Conservation (phyloP, 92 coral and sea anemone genomes). For the Bergia puertoricense region DNA sequence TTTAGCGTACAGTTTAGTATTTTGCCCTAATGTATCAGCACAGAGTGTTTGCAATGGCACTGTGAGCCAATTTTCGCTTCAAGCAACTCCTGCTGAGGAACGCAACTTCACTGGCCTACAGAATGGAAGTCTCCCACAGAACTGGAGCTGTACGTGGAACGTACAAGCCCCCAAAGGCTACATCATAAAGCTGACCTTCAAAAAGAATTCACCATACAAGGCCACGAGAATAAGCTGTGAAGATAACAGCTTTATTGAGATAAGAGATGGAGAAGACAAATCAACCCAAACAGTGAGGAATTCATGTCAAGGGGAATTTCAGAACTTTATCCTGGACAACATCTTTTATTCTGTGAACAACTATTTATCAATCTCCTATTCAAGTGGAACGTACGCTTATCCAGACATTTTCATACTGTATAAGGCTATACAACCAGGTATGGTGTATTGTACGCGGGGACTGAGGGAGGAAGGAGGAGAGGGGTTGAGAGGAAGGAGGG, state of each 20-base stretch:
- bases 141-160: constrained; percentile 27
- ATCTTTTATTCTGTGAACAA: constrained; percentile 14
- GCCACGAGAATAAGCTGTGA: not conserved
- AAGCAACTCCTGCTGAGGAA: constrained; percentile 7
- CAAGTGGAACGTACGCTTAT: constrained; percentile 29
- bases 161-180: constrained; percentile 23
- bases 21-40: not conserved
- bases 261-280: constrained; percentile 30
- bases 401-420: not conserved
- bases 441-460: not conserved
- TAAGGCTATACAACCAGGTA: constrained; percentile 38
- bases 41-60: constrained; percentile 6
- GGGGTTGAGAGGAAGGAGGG: not conserved
- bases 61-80: not conserved
- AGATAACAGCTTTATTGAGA: constrained; percentile 1
- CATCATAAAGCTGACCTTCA: constrained; percentile 13
- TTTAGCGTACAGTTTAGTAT: not conserved
- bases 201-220: not conserved
- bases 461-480: not conserved
- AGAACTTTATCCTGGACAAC: not conserved
- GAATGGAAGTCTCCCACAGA: not conserved
- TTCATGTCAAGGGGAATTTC: constrained; percentile 20
- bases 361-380: constrained; percentile 16
- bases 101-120: not conserved
- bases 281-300: constrained; percentile 6